Conservation (phyloP, 2,113 vertebrate genomes). For the Psilopogon haemacephalus region DNA sequence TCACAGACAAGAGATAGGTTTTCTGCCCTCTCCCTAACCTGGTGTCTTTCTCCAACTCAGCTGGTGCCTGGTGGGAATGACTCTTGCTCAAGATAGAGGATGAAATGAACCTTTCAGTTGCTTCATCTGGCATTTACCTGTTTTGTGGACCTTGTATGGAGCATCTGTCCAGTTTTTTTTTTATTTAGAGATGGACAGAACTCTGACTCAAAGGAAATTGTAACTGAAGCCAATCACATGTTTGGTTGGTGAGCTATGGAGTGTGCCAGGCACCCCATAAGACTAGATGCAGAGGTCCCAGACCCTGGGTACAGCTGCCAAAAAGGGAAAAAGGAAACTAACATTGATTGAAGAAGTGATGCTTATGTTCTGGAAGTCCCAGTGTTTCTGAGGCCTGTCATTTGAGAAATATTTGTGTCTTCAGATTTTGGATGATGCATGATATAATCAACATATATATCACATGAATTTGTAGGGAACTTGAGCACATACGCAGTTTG, state of each 20-base stretch:
- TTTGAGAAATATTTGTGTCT: neutral
- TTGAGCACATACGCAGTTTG: neutral
- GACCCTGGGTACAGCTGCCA: neutral
- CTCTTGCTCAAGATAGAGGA: neutral
- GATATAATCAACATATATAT: neutral
- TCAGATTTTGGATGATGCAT: neutral
- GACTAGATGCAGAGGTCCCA: neutral
- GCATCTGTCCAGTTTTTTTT: neutral
- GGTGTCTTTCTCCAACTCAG: neutral
- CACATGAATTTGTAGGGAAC: neutral
- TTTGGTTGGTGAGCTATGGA: neutral
- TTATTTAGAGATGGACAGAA: neutral
- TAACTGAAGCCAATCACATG: neutral
- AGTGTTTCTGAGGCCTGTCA: neutral
- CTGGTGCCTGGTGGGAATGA: neutral
- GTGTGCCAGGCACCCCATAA: neutral
- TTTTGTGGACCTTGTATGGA: neutral
- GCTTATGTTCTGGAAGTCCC: neutral
- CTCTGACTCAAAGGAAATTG: neutral
- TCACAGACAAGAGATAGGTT: neutral
- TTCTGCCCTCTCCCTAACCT: neutral
- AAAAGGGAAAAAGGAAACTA: neutral
- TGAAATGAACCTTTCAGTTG: neutral
- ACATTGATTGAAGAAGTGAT: neutral
- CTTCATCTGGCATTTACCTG: neutral